Percentiles rank a stretch among this genome's conserved stretches.
These are phyloP conservation scores for Aldrovandia affinis DNA, from an alignment of 2,797 vertebrate genomes.

Conservation along the genomic window DNA sequence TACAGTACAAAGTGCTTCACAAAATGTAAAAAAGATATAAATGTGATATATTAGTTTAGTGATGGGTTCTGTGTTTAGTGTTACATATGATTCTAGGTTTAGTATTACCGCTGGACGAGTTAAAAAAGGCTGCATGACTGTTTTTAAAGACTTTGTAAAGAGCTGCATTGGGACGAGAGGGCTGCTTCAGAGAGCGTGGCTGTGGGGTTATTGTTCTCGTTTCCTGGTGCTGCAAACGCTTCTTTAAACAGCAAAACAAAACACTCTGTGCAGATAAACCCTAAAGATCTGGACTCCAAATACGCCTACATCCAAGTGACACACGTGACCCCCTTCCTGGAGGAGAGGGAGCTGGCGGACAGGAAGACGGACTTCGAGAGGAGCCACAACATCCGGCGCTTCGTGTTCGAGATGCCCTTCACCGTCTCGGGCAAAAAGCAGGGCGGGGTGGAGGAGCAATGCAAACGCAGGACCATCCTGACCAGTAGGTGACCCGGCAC, in stretches of 20 bases:
- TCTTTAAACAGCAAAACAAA: not conserved
- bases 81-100: too few relatives aligned
- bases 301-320: slow-evolving; percentile 99
- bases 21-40: too few relatives aligned
- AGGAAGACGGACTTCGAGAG: slow-evolving; percentile 95
- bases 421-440: slow-evolving; percentile 91
- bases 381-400: slow-evolving; percentile 94
- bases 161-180: not conserved
- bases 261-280: slow-evolving; percentile 82
- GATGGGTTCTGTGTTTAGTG: too few relatives aligned
- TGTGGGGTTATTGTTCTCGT: slow-evolving; percentile 11
- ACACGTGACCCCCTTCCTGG: slow-evolving; percentile 88
- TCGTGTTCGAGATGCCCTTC: slow-evolving; percentile 97
- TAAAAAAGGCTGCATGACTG: too few relatives aligned
- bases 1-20: too few relatives aligned
- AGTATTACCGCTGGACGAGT: too few relatives aligned
- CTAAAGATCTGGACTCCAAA: slow-evolving; percentile 94
- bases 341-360: slow-evolving; percentile 94
- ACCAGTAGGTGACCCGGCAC: slow-evolving; percentile 78
- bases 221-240: slow-evolving; percentile 31
- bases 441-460: slow-evolving; percentile 94
- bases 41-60: too few relatives aligned
- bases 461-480: slow-evolving; percentile 89
- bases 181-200: not conserved
- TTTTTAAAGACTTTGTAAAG: too few relatives aligned